Conservation (phyloP, 2,113 vertebrate species). For the Gymnocephalus cernua region DNA sequence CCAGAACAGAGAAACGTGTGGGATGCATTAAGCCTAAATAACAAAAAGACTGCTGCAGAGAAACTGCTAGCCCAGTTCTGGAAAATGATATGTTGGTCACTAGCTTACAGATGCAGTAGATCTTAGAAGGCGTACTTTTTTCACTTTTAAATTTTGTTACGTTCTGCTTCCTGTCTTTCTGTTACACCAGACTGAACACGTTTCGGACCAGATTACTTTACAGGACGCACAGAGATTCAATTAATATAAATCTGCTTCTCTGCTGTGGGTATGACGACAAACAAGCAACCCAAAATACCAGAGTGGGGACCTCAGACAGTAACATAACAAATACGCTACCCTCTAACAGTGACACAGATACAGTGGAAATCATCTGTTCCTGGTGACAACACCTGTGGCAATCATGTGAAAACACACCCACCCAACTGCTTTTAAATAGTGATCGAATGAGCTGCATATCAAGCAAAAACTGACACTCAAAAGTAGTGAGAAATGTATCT, state of each 20-base stretch:
- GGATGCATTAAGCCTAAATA: neutral
- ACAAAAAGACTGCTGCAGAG: neutral
- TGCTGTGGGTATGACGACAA: slow-evolving; percentile 19
- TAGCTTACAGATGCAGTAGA: neutral
- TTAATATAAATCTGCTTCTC: neutral
- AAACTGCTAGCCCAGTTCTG: slow-evolving; percentile 1
- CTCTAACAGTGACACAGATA: slow-evolving; percentile 38
- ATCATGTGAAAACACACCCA: slow-evolving; percentile 66
- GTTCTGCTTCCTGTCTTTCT: neutral
- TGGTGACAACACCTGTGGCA: slow-evolving; percentile 55
- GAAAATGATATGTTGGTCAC: neutral
- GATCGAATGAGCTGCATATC: slow-evolving; percentile 71
- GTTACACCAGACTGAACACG: neutral
- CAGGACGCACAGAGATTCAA: neutral
- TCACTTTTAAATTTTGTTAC: neutral
- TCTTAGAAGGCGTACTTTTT: neutral
- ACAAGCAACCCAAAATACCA: slow-evolving; percentile 21
- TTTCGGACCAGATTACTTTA: slow-evolving; percentile 5
- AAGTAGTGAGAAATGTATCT: slow-evolving; percentile 72
- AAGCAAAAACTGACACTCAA: slow-evolving; percentile 70
- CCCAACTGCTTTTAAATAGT: slow-evolving; percentile 57
- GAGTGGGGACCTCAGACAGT: neutral
- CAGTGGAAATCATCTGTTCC: slow-evolving; percentile 41
- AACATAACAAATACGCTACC: slow-evolving; percentile 20
- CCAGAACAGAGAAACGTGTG: neutral